Base-by-base conservation (phyloP, 2,113 vertebrate genomes). In the Mohoua ochrocephala region DNA sequence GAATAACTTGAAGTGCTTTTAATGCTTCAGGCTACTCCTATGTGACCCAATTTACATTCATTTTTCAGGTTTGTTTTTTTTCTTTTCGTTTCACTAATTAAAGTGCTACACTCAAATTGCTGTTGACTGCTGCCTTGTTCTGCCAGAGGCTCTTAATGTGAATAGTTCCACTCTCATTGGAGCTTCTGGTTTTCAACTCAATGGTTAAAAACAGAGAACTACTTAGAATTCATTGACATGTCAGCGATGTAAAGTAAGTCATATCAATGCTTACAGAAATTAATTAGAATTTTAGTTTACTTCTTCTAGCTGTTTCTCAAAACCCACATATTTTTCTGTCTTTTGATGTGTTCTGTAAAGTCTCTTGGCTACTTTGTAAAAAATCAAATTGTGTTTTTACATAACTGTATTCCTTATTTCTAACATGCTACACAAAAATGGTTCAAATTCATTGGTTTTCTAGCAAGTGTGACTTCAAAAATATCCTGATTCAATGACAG, bases 21-120 rank as follows among this genome's bases (percentile, higher is more conserved):
- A 70, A 69, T 89, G 63, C 91, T 96, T 88, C 61, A 76, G 81
- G 81, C 75, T 95, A 79, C 37, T 93, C 54, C 73, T 85, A 13
- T 31, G 71, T 93, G 92, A 95, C 84, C 93, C 95, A 88, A 18
- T 91, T 96, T 85, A 64, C 52, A 73, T 94, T 96, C 10, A 60
- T 91, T 94, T 96, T 85, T 84, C 56, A 79, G 56, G 47, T 53
- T 69, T 69, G 23, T 10, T 45, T 37, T 17, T 87, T 87, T 94
- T 52, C 44, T 65, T 94, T 95, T 87, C 65, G 33, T 94, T 94
- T 83, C 85, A 31, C 70, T 96, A 93, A 93, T 93, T 96, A 93
- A 93, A 96, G 91, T 88, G 49, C 75, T 92, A 47, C 52, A 54
- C 37, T 93, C 35, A 71, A 76, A 82, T 79, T 92, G 84, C 88